Evolutionary conservation across 2,888 invertebrate genomes (phyloP).

Genomic region (Griposia aprilina): DNA sequence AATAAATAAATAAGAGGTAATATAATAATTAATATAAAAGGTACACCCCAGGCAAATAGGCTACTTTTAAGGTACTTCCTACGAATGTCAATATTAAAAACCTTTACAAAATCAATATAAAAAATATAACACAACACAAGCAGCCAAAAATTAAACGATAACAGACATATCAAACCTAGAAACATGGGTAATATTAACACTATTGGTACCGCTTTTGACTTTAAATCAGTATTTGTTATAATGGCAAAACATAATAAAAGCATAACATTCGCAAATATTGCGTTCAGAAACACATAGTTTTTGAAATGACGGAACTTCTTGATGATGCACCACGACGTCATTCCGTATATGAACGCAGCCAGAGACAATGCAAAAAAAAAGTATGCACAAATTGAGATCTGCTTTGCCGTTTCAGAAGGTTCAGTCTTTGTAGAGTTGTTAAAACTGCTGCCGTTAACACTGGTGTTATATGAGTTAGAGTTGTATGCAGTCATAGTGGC

Average conservation of each 20-base stretch:
- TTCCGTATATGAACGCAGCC: not conserved
- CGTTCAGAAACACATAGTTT: conserved; percentile 14
- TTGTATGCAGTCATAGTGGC: not conserved
- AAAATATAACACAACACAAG: not conserved
- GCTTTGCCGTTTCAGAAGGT: not conserved
- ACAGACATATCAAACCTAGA: not conserved
- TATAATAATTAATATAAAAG: not conserved
- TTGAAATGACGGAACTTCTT: conserved; percentile 18
- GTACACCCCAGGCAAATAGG: not conserved
- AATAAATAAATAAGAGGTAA: not conserved
- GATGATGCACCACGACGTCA: conserved; percentile 8
- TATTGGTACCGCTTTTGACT: not conserved
- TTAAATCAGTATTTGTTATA: too few relatives aligned
- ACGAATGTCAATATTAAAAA: not conserved
- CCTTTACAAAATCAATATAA: conserved; percentile 8
- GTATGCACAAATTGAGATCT: not conserved
- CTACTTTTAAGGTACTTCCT: conserved; percentile 8
- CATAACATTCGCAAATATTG: not conserved
- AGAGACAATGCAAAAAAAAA: not conserved
- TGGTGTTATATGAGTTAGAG: too few relatives aligned
- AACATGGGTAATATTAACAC: not conserved
- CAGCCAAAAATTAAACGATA: conserved; percentile 8
- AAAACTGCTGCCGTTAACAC: not conserved
- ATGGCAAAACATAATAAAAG: not conserved
- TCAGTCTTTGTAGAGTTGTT: not conserved